These are phyloP conservation scores for Mesorhabditis sp. DNA, from an alignment of 2,888 invertebrate genomes.

Conservation along the genomic window DNA sequence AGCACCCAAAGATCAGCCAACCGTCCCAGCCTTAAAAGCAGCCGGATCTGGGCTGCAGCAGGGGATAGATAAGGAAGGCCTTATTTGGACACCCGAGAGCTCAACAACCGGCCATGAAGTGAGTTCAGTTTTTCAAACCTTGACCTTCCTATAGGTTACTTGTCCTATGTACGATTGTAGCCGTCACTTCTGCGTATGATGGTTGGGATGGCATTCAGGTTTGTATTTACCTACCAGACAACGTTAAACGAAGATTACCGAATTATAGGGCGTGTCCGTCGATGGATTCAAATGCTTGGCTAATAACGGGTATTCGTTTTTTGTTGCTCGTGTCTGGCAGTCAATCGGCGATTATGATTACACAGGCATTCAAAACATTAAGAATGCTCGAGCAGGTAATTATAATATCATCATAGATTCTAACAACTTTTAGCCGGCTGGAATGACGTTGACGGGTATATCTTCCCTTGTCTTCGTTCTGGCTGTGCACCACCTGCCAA, in stretches of 20 bases:
- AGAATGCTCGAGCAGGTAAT: slow-evolving; percentile 32
- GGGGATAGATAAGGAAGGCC: too few relatives aligned
- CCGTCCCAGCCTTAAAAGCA: too few relatives aligned
- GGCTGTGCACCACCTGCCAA: slow-evolving; percentile 23
- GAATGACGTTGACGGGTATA: slow-evolving; percentile 30
- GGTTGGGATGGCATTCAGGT: slow-evolving; percentile 5
- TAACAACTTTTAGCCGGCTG: slow-evolving; percentile 20
- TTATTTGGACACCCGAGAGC: too few relatives aligned
- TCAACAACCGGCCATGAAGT: too few relatives aligned
- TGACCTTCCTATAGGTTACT: not conserved
- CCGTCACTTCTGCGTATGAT: not conserved
- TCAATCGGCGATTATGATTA: slow-evolving; percentile 29
- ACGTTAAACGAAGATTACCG: not conserved
- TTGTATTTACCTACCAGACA: too few relatives aligned
- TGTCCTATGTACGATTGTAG: not conserved
- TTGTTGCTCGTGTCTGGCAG: slow-evolving; percentile 32
- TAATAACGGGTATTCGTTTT: slow-evolving; percentile 29
- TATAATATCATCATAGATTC: not conserved
- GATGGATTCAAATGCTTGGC: slow-evolving; percentile 29
- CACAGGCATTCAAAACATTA: slow-evolving; percentile 38
- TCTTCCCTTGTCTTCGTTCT: slow-evolving; percentile 28
- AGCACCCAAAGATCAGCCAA: too few relatives aligned
- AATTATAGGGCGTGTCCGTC: slow-evolving; percentile 22
- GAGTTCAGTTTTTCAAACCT: too few relatives aligned
- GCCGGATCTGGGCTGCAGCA: too few relatives aligned